Conservation (phyloP, 2,888 invertebrate genomes). For the Nymphalis urticae region DNA sequence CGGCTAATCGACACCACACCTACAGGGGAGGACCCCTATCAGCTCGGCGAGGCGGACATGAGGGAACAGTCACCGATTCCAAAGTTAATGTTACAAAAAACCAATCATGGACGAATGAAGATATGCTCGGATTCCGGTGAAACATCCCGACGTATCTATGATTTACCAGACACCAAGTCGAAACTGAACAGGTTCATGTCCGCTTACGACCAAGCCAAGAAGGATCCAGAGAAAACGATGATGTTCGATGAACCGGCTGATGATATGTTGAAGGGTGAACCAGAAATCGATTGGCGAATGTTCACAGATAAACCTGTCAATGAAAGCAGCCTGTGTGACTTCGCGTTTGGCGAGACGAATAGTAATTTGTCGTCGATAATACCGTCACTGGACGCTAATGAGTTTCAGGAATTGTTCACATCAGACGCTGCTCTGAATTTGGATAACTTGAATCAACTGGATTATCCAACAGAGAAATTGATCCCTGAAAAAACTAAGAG, state of each 20-base stretch:
- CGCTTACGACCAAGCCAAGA: constrained; percentile 48
- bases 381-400: constrained; percentile 54
- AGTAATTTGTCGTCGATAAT: constrained; percentile 53
- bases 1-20: constrained; percentile 72
- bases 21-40: constrained; percentile 73
- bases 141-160: constrained; percentile 55
- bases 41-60: constrained; percentile 73
- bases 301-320: constrained; percentile 51
- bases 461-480: constrained; percentile 45
- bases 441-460: constrained; percentile 50
- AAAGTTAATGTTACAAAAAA: constrained; percentile 70
- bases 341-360: constrained; percentile 63
- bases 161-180: constrained; percentile 47
- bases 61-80: constrained; percentile 76
- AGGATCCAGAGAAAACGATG: constrained; percentile 47
- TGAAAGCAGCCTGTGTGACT: constrained; percentile 62
- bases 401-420: constrained; percentile 59
- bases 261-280: constrained; percentile 59
- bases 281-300: constrained; percentile 59
- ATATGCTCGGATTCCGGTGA: constrained; percentile 49
- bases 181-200: constrained; percentile 43
- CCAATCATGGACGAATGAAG: constrained; percentile 61
- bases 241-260: constrained; percentile 55
- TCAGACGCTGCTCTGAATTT: constrained; percentile 51
- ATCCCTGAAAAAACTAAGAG: constrained; percentile 51